Conservation (phyloP, 2,113 vertebrate genomes). For the Progne subis region DNA sequence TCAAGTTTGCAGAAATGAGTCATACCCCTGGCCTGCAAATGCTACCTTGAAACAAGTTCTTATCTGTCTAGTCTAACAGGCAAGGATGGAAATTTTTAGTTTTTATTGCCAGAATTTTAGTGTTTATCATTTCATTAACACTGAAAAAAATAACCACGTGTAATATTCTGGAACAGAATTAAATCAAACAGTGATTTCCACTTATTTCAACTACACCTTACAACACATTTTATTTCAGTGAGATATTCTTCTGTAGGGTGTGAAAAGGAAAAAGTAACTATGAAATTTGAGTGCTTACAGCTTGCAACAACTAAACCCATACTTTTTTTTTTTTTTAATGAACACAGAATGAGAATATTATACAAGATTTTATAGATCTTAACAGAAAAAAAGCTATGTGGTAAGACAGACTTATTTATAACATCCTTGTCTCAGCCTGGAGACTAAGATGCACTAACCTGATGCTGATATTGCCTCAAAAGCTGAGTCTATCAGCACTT, state of each 20-base stretch:
- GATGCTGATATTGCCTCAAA: neutral
- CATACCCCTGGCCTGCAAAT: neutral
- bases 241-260: neutral
- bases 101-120: neutral
- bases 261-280: neutral
- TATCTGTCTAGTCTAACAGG: neutral
- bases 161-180: neutral
- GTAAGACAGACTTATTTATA: neutral
- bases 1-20: slow-evolving; percentile 32
- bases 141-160: neutral
- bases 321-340: neutral
- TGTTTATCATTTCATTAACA: neutral
- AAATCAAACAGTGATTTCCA: neutral
- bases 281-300: neutral
- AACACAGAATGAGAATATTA: neutral
- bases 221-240: neutral
- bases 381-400: neutral
- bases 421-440: neutral
- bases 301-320: neutral
- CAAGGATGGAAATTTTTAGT: neutral
- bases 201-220: neutral
- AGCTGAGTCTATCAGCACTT: neutral
- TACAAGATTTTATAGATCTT: neutral
- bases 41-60: neutral
- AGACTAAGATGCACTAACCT: neutral